Base-by-base conservation (phyloP, 2,888 invertebrate species). In the Nesidiocoris tenuis region DNA sequence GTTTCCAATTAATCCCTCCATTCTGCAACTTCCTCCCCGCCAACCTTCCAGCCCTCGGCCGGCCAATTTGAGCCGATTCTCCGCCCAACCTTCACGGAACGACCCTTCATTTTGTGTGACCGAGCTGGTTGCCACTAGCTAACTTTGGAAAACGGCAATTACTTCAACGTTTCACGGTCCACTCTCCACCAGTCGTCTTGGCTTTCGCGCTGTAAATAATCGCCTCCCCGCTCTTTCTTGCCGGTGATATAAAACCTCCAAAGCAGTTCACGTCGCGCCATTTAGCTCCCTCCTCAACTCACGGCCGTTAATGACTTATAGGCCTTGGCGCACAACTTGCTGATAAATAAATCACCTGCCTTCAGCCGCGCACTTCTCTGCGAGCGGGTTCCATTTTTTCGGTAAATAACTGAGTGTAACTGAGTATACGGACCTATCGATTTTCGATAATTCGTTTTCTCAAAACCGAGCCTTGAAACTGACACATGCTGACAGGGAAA, bases 251-350 rank as follows among this genome's bases (percentile, higher is more conserved):
- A 74, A 74, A 74, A 74, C 74, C 74, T 25, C 59, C 17, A 24
- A 67, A 55, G 55, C 74, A 64, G 63, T 74, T 74, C 63, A 55
- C 57, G 59, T 56, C 21, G 74, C 72, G 61, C 72, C 72, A 72
- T 72, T 74, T 63, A 56, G 25, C 74, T 24, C 72, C 74, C 63
- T 74, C 63, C 63, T 74, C 63, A n/a, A n/a, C n/a, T n/a, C n/a
- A n/a, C 74, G 55, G 63, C 74, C 74, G 74, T 74, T 74, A 74
- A 74, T 74, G 74, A 74, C 74, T 74, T 74, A 74, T 74, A 59
- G 74, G 61, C 74, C 54, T 17, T 24, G 74, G 39, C 74, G 74
- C 64, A 63, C 63, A 61, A 74, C 64, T 55, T 64, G 23, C 63
- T 64, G 63, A 74, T 74, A 74, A 74, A 74, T 74, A 74, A 63